Conservation (phyloP, 92 coral and sea anemone genomes). For the Epizoanthus stellaris region DNA sequence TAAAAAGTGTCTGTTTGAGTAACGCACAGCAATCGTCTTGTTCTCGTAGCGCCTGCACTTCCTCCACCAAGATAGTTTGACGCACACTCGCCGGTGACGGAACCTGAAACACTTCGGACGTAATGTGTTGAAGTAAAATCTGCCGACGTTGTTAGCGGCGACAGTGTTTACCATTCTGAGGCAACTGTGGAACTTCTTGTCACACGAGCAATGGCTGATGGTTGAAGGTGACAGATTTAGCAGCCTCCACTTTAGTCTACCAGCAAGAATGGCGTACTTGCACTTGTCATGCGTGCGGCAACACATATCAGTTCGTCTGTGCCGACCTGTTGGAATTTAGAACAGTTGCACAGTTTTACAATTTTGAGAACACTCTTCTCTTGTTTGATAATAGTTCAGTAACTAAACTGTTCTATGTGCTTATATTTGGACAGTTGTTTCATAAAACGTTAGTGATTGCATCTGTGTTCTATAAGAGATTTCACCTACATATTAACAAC, state of each 20-base stretch:
- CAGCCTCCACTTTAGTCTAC: not conserved
- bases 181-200: slow-evolving; percentile 5
- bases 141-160: not conserved
- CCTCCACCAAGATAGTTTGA: slow-evolving; percentile 3
- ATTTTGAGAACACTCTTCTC: no score
- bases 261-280: slow-evolving; percentile 3
- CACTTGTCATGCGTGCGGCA: slow-evolving; percentile 26
- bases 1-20: not conserved
- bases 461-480: no score
- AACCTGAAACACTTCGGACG: slow-evolving; percentile 8
- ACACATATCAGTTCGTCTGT: slow-evolving; percentile 18
- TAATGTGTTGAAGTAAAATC: not conserved
- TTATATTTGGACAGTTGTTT: no score
- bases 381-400: no score
- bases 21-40: not conserved
- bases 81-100: not conserved
- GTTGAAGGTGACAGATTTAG: not conserved
- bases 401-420: no score
- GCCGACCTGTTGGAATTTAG: not conserved
- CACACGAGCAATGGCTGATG: slow-evolving; percentile 19
- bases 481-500: no score
- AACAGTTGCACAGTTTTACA: no score
- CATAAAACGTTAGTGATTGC: no score
- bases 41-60: not conserved
- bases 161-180: not conserved